A percentile compares a stretch with the other conserved stretches of the same genome.
phyloP scores from a whole-genome alignment of 2,113 vertebrate species.

The Cercocebus atys region DNA sequence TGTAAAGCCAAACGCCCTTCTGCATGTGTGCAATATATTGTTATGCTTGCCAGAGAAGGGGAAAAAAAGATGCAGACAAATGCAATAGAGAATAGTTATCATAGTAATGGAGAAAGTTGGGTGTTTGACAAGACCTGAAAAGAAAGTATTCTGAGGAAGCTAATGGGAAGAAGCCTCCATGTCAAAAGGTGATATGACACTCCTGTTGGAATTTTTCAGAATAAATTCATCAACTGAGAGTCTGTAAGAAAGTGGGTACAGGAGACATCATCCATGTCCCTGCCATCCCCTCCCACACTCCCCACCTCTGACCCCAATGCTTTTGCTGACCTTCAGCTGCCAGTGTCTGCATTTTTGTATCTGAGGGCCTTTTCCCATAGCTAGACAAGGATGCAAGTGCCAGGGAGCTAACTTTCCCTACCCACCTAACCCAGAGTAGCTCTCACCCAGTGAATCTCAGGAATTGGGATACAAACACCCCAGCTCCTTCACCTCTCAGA shows the following conservation, averaged over 20 bases:
- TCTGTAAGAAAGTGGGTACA: background rate
- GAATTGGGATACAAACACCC: background rate
- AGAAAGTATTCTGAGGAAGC: background rate
- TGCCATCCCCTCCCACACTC: background rate
- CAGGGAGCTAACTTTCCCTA: background rate
- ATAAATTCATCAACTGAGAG: background rate
- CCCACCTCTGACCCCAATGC: background rate
- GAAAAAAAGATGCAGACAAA: background rate
- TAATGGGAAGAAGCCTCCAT: background rate
- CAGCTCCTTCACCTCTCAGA: background rate
- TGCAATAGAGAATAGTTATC: background rate
- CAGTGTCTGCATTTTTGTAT: background rate
- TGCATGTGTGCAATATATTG: fast-evolving
- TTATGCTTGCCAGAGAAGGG: background rate
- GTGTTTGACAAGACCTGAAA: background rate
- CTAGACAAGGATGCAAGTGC: background rate
- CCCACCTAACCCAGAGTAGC: background rate
- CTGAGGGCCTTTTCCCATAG: background rate
- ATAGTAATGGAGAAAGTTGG: background rate
- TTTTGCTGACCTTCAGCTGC: background rate
- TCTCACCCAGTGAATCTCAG: background rate
- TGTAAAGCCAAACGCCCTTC: background rate
- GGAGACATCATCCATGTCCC: fast-evolving
- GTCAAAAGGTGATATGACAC: background rate
- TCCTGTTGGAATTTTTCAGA: background rate